Evolutionary conservation across 2,797 vertebrate genomes (phyloP), one percentile per base, ranked within the genome.

Genomic region (Atherinosoma microstoma): DNA sequence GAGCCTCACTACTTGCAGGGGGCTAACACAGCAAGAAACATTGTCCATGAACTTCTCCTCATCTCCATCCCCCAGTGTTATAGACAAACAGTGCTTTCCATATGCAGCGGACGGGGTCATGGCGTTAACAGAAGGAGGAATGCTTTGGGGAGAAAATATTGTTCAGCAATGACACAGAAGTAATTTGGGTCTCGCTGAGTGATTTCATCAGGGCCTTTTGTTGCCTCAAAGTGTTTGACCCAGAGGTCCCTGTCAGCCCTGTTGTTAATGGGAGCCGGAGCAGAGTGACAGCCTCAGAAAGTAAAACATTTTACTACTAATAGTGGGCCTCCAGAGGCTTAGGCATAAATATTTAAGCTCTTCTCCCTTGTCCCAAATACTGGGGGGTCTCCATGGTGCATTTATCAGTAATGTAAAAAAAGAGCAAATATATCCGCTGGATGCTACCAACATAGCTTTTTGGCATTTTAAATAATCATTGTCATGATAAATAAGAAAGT

Each of bases 141-240:
- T 94, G 93, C 94, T 93, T 94, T 93, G 84, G 90, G 89, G 90
- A 92, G 89, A 88, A 93, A 95, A 95, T 95, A 95, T 95, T 96
- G 94, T 95, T 82, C 94, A 93, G 93, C 95, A 94, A 94, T 95
- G 95, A 96, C 95, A 95, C 95, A 95, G 94, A 95, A 95, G 94
- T 96, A 95, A 95, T 96, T 95, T 94, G 94, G 94, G 94, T 94
- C 94, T 94, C 93, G 75, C 91, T 90, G 92, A 94, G 94, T 92
- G 94, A 94, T 95, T 94, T 94, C 93, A 94, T 94, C 92, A 77
- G 90, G 88, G 86, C 79, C 91, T 92, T 95, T 95, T 96, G 95
- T 96, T 87, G 80, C 88, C 91, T 93, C 93, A 94, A 94, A 95
- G 94, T 95, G 94, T 95, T 96, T 95, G 95, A 96, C 95, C 95